phyloP scores from a whole-genome alignment of 2,797 vertebrate genomes.

The Xyrichtys novacula region DNA sequence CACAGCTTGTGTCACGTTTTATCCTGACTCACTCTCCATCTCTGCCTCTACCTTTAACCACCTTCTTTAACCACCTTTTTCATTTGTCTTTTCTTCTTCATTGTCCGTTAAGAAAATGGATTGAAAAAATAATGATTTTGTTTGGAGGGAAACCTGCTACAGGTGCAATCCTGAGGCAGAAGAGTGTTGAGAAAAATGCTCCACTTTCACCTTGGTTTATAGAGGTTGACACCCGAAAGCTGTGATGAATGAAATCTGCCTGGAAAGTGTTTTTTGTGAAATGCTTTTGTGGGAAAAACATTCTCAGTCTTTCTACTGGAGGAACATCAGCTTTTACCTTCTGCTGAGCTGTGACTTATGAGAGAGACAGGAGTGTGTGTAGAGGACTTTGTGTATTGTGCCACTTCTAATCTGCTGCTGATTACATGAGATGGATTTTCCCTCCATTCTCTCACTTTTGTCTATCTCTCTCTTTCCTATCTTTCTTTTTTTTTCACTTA shows the following conservation, averaged over 20 bases:
- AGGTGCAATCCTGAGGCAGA: conserved; percentile 26
- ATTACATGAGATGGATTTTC: conserved; percentile 54
- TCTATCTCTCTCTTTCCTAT: background rate
- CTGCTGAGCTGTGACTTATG: conserved; percentile 53
- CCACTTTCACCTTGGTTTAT: conserved; percentile 24
- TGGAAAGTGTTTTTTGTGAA: conserved; percentile 38
- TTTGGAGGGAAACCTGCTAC: conserved; percentile 11
- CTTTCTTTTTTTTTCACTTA: conserved; percentile 14
- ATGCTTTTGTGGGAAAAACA: conserved; percentile 15
- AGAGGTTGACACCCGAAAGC: conserved; percentile 25
- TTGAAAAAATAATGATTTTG: conserved; percentile 15
- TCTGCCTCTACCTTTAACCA: background rate
- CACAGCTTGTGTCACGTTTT: conserved; percentile 27
- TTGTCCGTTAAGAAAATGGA: conserved; percentile 17
- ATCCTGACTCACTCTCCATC: conserved; percentile 3
- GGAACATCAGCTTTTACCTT: conserved; percentile 22
- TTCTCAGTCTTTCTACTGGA: conserved; percentile 7
- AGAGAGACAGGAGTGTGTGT: conserved; percentile 37
- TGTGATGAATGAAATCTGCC: conserved; percentile 52
- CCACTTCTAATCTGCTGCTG: conserved; percentile 46
- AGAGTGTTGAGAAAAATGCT: conserved; percentile 18
- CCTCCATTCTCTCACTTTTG: conserved; percentile 22
- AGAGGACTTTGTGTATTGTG: conserved; percentile 44
- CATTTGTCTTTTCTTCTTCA: conserved; percentile 1
- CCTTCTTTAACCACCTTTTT: conserved; percentile 12